phyloP scores from a whole-genome alignment of 1,140 invertebrate species.

The Bombus confusus region DNA sequence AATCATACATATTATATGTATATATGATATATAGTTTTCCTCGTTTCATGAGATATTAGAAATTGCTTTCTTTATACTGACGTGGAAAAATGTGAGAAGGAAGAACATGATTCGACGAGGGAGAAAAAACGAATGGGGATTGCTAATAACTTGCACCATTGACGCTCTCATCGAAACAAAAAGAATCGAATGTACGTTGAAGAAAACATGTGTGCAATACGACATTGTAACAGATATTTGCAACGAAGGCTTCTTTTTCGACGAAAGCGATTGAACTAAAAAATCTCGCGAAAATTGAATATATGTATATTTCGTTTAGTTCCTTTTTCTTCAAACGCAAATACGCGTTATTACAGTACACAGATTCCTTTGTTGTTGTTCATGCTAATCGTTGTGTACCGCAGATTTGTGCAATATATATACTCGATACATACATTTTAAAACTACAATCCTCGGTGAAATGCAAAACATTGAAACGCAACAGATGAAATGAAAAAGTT shows the following conservation, averaged over 20 bases:
- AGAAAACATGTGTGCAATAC: slow-evolving; percentile 38
- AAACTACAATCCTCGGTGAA: slow-evolving; percentile 31
- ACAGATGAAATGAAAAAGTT: background rate
- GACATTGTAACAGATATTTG: slow-evolving; percentile 4
- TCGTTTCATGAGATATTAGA: background rate
- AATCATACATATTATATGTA: background rate
- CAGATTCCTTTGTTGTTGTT: background rate
- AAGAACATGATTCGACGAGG: slow-evolving; percentile 65
- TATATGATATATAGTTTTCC: background rate
- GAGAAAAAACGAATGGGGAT: background rate
- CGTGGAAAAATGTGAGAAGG: slow-evolving; percentile 57
- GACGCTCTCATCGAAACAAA: background rate
- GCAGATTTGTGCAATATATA: slow-evolving; percentile 59
- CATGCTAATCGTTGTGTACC: slow-evolving; percentile 1
- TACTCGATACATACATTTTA: slow-evolving; percentile 26
- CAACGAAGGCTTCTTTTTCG: background rate
- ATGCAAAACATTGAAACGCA: slow-evolving; percentile 31
- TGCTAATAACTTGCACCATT: background rate
- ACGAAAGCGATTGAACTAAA: background rate
- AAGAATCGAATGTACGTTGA: slow-evolving; percentile 37
- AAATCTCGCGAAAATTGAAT: background rate
- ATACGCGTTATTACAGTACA: background rate
- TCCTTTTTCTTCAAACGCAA: background rate
- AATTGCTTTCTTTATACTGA: slow-evolving; percentile 24
- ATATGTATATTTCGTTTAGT: too few relatives aligned